Evolutionary conservation across 2,888 invertebrate genomes (phyloP), one percentile per base, ranked within the genome.

Genomic region (Rhodophaea formosa): DNA sequence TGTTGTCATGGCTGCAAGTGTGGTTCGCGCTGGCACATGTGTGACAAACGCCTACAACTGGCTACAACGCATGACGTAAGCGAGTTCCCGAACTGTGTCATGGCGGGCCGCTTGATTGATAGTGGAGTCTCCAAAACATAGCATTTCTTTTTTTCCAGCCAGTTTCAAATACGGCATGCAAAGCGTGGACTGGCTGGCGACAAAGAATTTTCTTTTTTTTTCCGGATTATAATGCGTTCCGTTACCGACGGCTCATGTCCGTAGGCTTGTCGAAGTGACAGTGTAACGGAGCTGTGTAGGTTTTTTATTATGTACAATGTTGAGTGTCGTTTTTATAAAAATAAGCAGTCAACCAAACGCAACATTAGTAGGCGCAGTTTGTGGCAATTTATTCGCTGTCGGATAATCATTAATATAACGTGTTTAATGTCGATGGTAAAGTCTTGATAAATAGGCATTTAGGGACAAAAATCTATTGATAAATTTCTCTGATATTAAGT

Each of bases 31-130:
- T n/a, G n/a, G n/a, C 72, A 70, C 67, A 71, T 75, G 71, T 70
- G 75, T 70, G 74, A 72, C 79, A 78, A 70, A 72, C 79, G 79
- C 81, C 79, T 79, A 80, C 79, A 70, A 69, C 71, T 79, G 79
- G 81, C 79, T 79, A 80, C 79, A 70, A 69, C 71, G 70, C 66
- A 74, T 85, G 82, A 86, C 84, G 86, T 83, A 75, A 84, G 69
- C 71, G 64, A 66, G 69, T 66, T 58, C 57, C 66, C 64, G 66
- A 75, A 71, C 62, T 70, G 69, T 72, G 72, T 68, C 72, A 72
- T 67, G 72, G 71, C 69, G 63, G 66, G 62, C 65, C 62, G 62
- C 62, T 69, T 76, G 75, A 76, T 76, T 75, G 74, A 77, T 75
- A 68, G 71, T 72, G 74, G 74, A 74, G 70, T 71, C 71, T 69